Conservation (phyloP, 1,140 invertebrate genomes). For the Spodoptera frugiperda region DNA sequence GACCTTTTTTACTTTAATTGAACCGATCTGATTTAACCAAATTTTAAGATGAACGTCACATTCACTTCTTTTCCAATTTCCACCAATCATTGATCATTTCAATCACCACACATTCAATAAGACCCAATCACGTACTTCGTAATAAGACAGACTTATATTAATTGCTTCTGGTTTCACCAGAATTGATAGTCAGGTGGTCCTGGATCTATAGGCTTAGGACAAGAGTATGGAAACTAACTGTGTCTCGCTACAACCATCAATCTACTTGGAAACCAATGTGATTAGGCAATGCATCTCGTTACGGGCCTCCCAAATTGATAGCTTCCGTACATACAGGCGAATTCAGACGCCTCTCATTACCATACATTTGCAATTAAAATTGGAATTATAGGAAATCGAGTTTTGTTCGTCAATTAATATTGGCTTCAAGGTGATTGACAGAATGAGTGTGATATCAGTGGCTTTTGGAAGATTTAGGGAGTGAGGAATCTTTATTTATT, state of each 20-base stretch:
- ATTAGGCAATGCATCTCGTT: conserved; percentile 30
- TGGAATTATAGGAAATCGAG: background rate
- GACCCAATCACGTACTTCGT: background rate
- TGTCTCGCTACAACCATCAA: conserved; percentile 15
- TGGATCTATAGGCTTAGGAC: background rate
- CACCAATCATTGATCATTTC: no score
- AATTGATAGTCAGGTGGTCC: background rate
- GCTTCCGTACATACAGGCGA: conserved; percentile 3
- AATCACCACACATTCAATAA: background rate
- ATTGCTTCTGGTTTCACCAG: background rate
- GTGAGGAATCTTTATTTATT: no score
- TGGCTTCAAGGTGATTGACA: background rate
- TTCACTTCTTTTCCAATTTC: no score
- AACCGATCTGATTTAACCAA: no score
- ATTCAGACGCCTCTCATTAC: conserved; percentile 12
- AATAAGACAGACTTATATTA: background rate
- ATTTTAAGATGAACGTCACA: no score
- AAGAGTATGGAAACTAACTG: conserved; percentile 11
- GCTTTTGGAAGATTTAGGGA: no score
- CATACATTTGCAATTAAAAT: conserved; percentile 29
- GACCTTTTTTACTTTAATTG: no score
- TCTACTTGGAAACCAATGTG: conserved; percentile 14
- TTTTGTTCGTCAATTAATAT: background rate
- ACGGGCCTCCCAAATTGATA: conserved; percentile 22
- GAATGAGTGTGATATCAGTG: no score